phyloP scores from a whole-genome alignment of 1,140 invertebrate species.

The Oedothorax gibbosus region DNA sequence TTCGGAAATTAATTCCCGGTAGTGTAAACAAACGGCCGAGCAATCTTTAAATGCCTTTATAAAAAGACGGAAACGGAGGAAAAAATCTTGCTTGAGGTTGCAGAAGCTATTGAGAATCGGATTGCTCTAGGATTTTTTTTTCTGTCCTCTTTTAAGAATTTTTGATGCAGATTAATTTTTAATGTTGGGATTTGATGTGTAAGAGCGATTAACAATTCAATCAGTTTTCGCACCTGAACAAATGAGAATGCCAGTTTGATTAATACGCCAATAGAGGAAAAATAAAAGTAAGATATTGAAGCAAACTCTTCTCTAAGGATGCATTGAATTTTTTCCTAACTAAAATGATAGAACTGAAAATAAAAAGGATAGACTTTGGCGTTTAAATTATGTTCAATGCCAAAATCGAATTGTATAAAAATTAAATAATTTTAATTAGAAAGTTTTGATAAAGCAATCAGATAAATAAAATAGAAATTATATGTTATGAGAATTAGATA shows the following conservation, averaged over 20 bases:
- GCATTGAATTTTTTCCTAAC: too few species aligned
- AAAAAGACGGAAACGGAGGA: slow-evolving; percentile 25
- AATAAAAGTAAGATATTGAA: too few species aligned
- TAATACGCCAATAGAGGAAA: too few species aligned
- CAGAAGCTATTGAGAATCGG: background rate
- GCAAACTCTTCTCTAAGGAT: too few species aligned
- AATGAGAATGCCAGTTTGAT: background rate
- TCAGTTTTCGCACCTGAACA: slow-evolving; percentile 42
- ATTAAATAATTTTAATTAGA: too few species aligned
- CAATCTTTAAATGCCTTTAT: slow-evolving; percentile 50
- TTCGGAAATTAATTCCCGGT: slow-evolving; percentile 58
- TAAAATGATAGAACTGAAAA: too few species aligned
- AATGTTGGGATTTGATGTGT: slow-evolving; percentile 29
- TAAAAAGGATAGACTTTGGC: too few species aligned
- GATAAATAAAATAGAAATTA: too few species aligned
- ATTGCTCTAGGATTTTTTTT: slow-evolving; percentile 1
- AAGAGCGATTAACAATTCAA: slow-evolving; percentile 51
- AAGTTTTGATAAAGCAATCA: too few species aligned
- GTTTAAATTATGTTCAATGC: too few species aligned
- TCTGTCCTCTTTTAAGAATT: slow-evolving; percentile 5
- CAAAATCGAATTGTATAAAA: too few species aligned
- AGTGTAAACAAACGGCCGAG: slow-evolving; percentile 50
- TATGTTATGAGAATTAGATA: too few species aligned
- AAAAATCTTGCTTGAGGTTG: background rate
- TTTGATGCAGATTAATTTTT: slow-evolving; percentile 57